Evolutionary conservation across 2,113 vertebrate genomes (phyloP), one percentile per base, ranked within the genome.

Genomic region (Sceloporus tristichus): DNA sequence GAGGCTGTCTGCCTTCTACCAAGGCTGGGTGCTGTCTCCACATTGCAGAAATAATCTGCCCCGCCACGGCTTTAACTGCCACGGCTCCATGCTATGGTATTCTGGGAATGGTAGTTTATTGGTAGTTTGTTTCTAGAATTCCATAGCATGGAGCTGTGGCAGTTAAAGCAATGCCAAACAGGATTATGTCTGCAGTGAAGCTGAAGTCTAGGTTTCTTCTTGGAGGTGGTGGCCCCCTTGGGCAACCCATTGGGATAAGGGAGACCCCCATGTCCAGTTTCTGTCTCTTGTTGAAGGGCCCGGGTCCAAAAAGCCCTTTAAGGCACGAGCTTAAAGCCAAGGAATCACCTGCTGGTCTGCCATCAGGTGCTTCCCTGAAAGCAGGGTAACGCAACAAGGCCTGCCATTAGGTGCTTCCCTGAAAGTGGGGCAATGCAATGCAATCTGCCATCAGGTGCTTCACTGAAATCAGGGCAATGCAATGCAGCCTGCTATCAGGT

Each of bases 241-340:
- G 48, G 48, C 48, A 48, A 7, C 48, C 48, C 48, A 5, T 5
- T 7, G 48, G 5, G 48, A 7, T 48, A 7, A 48, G 48, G 48
- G 48, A 5, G 48, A 48, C 48, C 29, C 56, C 65, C 70, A 34
- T 65, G 66, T 66, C 79, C 65, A 82, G 86, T 75, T 82, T 82
- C 79, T 82, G 9, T 76, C 48, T 48, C 48, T 48, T 48, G 48
- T 48, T 23, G 65, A 66, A 65, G 80, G 87, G 87, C 87, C 80
- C 73, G 73, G 83, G 27, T 83, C 29, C 68, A 62, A 68, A 68
- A 68, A 77, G 87, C 87, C 81, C 87, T 88, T 83, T 88, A 88
- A 88, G 87, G 87, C 87, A 88, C 87, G 42, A 88, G 87, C 87
- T 88, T 68, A 88, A 83, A 88, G 87, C 87, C 87, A 76, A 82